Conservation (phyloP, 2,888 invertebrate genomes). For the Synanthedon formicaeformis region DNA sequence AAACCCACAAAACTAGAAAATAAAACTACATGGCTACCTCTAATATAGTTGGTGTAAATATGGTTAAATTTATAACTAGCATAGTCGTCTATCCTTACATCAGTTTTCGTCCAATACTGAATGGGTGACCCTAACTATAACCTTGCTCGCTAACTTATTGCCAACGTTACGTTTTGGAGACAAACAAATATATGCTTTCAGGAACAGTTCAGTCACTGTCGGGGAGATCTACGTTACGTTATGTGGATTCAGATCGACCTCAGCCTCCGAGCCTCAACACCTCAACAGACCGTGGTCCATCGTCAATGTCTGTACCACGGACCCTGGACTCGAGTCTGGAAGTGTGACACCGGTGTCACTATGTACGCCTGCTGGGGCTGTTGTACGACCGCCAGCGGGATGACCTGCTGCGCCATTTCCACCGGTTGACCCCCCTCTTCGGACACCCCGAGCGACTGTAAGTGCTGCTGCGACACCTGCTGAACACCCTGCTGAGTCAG, state of each 20-base stretch:
- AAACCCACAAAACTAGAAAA: constrained; percentile 31
- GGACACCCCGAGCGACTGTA: constrained; percentile 60
- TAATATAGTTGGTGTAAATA: constrained; percentile 60
- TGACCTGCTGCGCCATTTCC: constrained; percentile 74
- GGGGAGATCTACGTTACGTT: constrained; percentile 32
- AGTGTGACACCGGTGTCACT: constrained; percentile 75
- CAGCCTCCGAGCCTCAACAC: constrained; percentile 13
- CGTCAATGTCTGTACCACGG: constrained; percentile 69
- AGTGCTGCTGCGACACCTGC: constrained; percentile 60
- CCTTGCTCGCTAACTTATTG: constrained; percentile 49
- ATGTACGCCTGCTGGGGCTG: constrained; percentile 75
- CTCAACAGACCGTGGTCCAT: constrained; percentile 9
- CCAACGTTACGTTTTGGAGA: constrained; percentile 37
- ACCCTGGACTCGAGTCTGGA: constrained; percentile 74
- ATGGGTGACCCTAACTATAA: constrained; percentile 50
- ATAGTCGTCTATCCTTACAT: constrained; percentile 39
- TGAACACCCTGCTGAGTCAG: constrained; percentile 53
- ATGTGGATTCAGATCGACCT: constrained; percentile 16
- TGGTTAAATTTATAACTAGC: constrained; percentile 49
- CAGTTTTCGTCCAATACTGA: constrained; percentile 63
- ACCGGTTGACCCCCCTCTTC: constrained; percentile 67
- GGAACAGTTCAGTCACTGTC: constrained; percentile 23
- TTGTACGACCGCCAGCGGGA: constrained; percentile 73
- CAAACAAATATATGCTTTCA: constrained; percentile 1
- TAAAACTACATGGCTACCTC: constrained; percentile 54